Percentiles rank a stretch among this genome's conserved stretches.
These are phyloP conservation scores for Xestia xanthographa DNA, from an alignment of 2,888 invertebrate genomes.

Conservation along the genomic window DNA sequence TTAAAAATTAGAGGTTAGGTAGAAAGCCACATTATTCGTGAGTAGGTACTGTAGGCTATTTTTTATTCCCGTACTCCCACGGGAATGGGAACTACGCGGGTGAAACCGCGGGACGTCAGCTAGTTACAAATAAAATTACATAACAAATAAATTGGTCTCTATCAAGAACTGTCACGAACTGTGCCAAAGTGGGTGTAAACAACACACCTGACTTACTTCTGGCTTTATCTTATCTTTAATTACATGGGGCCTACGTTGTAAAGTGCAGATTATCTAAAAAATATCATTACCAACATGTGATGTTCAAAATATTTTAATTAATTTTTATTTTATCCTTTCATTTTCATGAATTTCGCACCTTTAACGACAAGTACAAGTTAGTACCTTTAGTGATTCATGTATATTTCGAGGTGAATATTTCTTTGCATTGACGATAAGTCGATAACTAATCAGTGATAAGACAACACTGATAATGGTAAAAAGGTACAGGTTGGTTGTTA, in stretches of 20 bases:
- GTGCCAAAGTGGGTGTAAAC: slow-evolving; percentile 38
- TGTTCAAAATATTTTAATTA: slow-evolving; percentile 44
- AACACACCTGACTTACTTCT: slow-evolving; percentile 56
- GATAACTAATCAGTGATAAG: slow-evolving; percentile 89
- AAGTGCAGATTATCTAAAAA: slow-evolving; percentile 55
- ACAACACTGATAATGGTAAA: slow-evolving; percentile 78
- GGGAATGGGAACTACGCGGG: too few species aligned
- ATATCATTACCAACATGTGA: slow-evolving; percentile 36
- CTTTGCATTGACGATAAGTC: slow-evolving; percentile 84
- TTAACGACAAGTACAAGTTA: slow-evolving; percentile 3
- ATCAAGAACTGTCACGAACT: slow-evolving; percentile 26
- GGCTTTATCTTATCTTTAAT: slow-evolving; percentile 65
- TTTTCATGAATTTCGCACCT: slow-evolving; percentile 18
- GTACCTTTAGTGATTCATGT: slow-evolving; percentile 65
- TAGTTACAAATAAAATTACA: too few species aligned
- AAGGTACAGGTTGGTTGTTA: slow-evolving; percentile 76
- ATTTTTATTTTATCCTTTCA: not conserved
- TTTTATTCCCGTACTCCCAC: too few species aligned
- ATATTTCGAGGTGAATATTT: slow-evolving; percentile 80
- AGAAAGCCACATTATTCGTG: too few species aligned
- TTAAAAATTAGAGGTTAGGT: too few species aligned
- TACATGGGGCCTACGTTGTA: slow-evolving; percentile 51
- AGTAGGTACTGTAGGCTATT: too few species aligned
- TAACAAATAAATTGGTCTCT: slow-evolving; percentile 10
- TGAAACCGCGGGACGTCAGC: too few species aligned